Base-by-base conservation (phyloP, 2,797 vertebrate genomes). In the Rhadinocentrus ornatus region DNA sequence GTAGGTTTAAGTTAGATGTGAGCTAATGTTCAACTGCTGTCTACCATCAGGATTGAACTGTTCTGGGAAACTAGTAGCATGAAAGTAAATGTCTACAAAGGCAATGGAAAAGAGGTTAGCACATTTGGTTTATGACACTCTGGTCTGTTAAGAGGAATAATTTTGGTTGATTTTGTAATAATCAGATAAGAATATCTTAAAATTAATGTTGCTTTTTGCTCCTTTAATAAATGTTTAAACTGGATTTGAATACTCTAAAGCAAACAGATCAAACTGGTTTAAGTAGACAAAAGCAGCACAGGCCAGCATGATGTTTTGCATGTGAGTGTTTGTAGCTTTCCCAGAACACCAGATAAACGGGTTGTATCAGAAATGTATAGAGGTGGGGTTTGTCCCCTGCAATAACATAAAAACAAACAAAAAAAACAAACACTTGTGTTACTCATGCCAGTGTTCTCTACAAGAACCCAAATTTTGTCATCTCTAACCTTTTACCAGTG, bases 11-110 rank as follows among this genome's bases (percentile, higher is more conserved):
- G 61, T 75, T 57, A 66, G 34, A 72, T 34, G 46, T 75, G 24
- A 68, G 77, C 66, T 85, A 80, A 86, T 78, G 80, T 87, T 86
- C 84, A 83, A 83, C 77, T 54, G 31, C 35, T 70, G 66, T 62
- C 35, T 70, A 52, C 58, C 64, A 71, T 77, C 72, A 71, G 34
- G 44, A 26, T 24, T 75, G 73, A 78, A 76, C 71, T 76, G 54
- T 63, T 69, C 29, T 46, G 16, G 26, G 29, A 77, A 34, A 46
- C 34, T 64, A 44, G 34, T 37, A 37, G 65, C 22, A 34, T 31
- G 6, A 15, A 11, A 64, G 53, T 63, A 57, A 73, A 58, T 41
- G 20, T 66, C 50, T 12, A 32, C 26, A 61, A 29, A 62, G 46
- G 31, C 6, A 52, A 56, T 9, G 16, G 1, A 57, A n/a, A 6